Evolutionary conservation across 2,888 invertebrate species (phyloP).

Genomic region (Chymomyza fuscimana): DNA sequence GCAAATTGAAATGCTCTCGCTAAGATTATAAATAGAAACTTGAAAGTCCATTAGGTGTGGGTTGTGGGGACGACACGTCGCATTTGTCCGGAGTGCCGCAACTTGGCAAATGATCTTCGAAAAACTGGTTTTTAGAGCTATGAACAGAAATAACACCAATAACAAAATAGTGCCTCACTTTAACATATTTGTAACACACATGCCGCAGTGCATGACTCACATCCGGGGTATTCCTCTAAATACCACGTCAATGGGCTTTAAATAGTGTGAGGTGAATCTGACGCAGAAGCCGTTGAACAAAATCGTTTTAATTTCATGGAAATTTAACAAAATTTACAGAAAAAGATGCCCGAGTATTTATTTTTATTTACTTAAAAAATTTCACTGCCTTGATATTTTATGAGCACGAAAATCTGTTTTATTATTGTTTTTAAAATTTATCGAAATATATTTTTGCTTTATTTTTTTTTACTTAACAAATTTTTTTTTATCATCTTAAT

Average conservation of each 20-base stretch:
- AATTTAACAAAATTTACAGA: conserved; percentile 3
- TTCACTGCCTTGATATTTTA: too few species aligned
- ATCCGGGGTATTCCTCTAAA: conserved; percentile 63
- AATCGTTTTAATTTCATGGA: conserved; percentile 8
- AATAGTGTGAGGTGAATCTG: conserved; percentile 33
- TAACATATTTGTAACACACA: conserved; percentile 9
- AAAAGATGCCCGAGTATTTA: background rate
- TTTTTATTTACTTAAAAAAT: too few species aligned
- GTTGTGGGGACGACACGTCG: background rate
- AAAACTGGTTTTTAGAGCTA: conserved; percentile 38
- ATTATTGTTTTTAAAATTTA: conserved; percentile 40
- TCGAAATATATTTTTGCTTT: conserved; percentile 43
- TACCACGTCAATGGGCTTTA: conserved; percentile 17
- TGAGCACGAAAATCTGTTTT: conserved; percentile 7
- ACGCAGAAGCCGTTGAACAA: background rate
- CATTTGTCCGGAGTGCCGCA: background rate
- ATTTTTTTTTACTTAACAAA: conserved; percentile 1
- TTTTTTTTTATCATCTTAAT: background rate
- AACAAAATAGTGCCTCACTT: background rate
- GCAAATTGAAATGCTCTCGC: background rate
- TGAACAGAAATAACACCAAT: conserved; percentile 1
- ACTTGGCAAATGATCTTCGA: background rate
- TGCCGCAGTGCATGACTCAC: conserved; percentile 46
- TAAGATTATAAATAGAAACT: background rate
- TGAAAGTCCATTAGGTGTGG: background rate